Conservation (phyloP, 2,888 invertebrate genomes). For the Sminthurinus aureus region DNA sequence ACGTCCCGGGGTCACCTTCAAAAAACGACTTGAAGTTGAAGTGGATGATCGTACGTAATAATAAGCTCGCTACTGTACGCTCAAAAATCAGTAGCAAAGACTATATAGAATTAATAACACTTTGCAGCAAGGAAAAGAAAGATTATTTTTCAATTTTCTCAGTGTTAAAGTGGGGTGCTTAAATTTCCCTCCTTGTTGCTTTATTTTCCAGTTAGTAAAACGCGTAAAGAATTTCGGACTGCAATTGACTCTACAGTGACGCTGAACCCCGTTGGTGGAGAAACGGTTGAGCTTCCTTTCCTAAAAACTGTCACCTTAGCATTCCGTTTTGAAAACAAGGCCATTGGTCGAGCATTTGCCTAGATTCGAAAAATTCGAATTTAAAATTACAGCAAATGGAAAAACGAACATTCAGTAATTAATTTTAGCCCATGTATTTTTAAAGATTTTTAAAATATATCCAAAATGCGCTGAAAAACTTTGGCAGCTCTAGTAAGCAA, state of each 20-base stretch:
- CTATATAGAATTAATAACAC: no score
- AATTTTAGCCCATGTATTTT: not conserved
- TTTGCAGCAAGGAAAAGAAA: not conserved
- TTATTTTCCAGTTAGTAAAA: constrained; percentile 46
- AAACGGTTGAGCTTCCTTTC: constrained; percentile 45
- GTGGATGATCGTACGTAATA: no score
- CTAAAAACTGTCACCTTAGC: constrained; percentile 54
- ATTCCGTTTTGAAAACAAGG: constrained; percentile 51
- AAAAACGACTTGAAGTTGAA: no score
- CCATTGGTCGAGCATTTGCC: constrained; percentile 56
- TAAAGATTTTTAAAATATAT: no score
- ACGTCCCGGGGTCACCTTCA: no score
- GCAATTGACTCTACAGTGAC: constrained; percentile 48
- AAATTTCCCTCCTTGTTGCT: not conserved
- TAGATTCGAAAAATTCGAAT: constrained; percentile 16
- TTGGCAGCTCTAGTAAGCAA: no score
- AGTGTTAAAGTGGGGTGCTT: no score
- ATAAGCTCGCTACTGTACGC: no score
- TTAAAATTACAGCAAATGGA: not conserved
- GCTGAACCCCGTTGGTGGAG: constrained; percentile 56
- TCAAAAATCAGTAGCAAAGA: no score
- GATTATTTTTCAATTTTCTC: no score
- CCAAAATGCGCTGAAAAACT: no score
- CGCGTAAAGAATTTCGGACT: constrained; percentile 48
- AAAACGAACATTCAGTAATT: not conserved